Evolutionary conservation across 2,797 vertebrate species (phyloP).

Genomic region (Spatula clypeata): DNA sequence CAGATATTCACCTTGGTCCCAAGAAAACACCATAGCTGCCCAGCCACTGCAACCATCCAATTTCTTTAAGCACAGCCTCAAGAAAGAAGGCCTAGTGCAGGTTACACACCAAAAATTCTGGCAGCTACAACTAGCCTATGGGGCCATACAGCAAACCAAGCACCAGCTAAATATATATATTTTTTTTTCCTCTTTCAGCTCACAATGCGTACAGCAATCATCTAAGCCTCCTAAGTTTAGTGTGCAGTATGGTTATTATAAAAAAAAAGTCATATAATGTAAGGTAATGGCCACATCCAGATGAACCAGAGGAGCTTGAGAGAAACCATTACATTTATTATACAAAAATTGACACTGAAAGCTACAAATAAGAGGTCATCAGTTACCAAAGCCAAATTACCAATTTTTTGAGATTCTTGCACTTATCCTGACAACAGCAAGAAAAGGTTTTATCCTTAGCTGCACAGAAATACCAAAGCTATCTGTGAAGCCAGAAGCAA

Average conservation of each 20-base stretch:
- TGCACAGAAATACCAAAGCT: background rate
- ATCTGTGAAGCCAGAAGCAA: background rate
- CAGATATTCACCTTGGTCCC: background rate
- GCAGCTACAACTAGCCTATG: background rate
- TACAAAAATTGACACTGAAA: background rate
- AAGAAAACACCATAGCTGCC: background rate
- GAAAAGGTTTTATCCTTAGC: background rate
- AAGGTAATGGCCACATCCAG: background rate
- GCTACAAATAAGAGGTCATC: background rate
- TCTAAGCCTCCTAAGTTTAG: background rate
- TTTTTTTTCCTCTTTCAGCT: background rate
- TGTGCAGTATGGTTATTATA: background rate
- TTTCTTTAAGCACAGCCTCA: background rate
- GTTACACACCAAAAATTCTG: background rate
- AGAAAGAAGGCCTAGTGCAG: background rate
- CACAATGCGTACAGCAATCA: background rate
- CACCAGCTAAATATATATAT: background rate
- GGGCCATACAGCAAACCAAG: background rate
- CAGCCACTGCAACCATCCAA: background rate
- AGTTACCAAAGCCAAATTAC: background rate
- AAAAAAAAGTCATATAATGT: background rate
- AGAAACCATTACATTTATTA: background rate
- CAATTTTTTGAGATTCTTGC: background rate
- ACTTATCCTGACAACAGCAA: background rate
- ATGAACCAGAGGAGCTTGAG: background rate